Evolutionary conservation across 2,888 invertebrate species (phyloP), one percentile per base, ranked within the genome.

Genomic region (Parnassius glacialis): DNA sequence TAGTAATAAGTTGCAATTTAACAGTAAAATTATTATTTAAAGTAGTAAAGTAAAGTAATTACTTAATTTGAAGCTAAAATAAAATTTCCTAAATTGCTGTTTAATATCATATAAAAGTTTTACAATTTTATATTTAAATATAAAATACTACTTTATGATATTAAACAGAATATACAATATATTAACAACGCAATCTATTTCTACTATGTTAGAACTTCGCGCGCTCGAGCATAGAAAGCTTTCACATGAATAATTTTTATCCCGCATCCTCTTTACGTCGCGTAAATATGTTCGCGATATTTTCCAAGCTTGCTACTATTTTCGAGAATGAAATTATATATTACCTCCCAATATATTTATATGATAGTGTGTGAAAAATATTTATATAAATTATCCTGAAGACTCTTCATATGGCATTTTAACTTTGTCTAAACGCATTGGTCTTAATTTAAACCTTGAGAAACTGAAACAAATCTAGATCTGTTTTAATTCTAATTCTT

Each of bases 161-260:
- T 16, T 16, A 16, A 16, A 16, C 16, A 16, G 16, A 16, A 16
- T 16, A 16, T 1, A 16, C 1, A 16, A 16, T 16, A 10, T 11
- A 45, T n/a, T 11, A n/a, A 12, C 45, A 5, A 11, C 45, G 45
- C 3, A n/a, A 45, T 45, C 3, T 45, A 12, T 52, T 52, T 25
- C 52, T 34, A 9, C 34, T 20, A 25, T 55, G 55, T 45, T 25
- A 44, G 55, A 55, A n/a, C 2, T 25, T 11, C 11, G 16, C 12
- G 25, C 55, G n/a, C 11, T 20, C 55, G 25, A 25, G 43, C 55
- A 20, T 20, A 25, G 12, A 5, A 25, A 55, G 45, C 7, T 55
- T 44, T 20, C 55, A 25, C 55, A 47, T 55, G 55, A 55, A 55
- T 45, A 20, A 55, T 45, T 55, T 25, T 25, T 52, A 52, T 52